Conservation (phyloP, 2,888 invertebrate species). For the Lepidocyrtinus sp. region DNA sequence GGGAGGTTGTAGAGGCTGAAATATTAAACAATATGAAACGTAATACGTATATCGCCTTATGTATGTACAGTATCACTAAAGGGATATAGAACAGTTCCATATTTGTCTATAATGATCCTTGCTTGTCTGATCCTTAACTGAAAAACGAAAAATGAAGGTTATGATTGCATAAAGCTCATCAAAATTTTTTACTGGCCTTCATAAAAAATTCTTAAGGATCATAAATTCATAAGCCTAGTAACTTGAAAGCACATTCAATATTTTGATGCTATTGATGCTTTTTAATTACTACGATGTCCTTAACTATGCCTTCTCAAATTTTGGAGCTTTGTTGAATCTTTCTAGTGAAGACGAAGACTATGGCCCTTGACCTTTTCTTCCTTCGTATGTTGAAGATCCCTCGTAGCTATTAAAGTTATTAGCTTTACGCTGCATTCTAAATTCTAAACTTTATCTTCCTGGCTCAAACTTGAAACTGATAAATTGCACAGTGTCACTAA, state of each 20-base stretch:
- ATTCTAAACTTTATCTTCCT: too few relatives aligned
- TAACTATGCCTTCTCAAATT: conserved; percentile 23
- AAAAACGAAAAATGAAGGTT: background rate
- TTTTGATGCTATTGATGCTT: too few relatives aligned
- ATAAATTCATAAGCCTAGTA: too few relatives aligned
- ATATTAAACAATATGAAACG: background rate
- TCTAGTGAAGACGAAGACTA: background rate
- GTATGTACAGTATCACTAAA: too few relatives aligned
- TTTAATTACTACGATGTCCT: background rate
- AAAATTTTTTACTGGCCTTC: too few relatives aligned
- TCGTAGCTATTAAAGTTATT: background rate
- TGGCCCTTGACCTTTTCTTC: background rate
- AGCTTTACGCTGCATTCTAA: too few relatives aligned
- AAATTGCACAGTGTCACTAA: conserved; percentile 27
- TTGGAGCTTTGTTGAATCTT: background rate
- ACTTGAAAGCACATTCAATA: too few relatives aligned
- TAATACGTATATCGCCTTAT: too few relatives aligned
- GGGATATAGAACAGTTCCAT: too few relatives aligned
- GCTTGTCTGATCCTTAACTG: background rate
- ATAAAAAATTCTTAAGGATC: too few relatives aligned
- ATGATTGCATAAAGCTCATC: background rate
- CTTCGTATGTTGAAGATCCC: background rate
- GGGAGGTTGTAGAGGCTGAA: background rate
- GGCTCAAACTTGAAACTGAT: background rate
- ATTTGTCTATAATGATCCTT: background rate